A percentile compares a stretch with the other conserved stretches of the same genome.
Conservation (phyloP, 2,888 invertebrate genomes). For the Halocaridina rubra region DNA sequence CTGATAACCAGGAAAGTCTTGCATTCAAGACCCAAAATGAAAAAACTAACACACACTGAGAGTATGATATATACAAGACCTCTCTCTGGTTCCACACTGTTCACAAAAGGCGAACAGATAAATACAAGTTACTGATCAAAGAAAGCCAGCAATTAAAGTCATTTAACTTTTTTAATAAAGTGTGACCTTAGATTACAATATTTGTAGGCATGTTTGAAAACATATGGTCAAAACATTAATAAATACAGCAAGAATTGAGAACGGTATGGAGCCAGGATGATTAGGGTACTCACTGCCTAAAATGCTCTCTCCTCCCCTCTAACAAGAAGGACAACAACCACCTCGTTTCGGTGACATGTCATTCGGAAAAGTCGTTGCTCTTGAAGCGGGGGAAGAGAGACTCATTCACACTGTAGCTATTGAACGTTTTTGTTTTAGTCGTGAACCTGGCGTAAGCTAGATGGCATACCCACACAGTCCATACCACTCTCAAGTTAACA, state of each 20-base stretch:
- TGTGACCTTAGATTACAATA: conserved; percentile 60
- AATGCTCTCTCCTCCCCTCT: conserved; percentile 25
- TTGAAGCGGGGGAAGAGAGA: conserved; percentile 27
- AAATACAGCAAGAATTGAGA: conserved; percentile 54
- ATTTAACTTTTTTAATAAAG: no score
- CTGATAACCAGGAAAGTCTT: neutral
- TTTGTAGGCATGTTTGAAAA: conserved; percentile 55
- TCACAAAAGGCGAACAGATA: conserved; percentile 59
- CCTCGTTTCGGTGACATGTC: neutral
- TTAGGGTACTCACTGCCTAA: conserved; percentile 54
- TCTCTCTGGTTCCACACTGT: conserved; percentile 60
- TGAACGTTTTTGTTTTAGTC: conserved; percentile 51
- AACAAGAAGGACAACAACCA: no score
- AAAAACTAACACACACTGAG: conserved; percentile 52
- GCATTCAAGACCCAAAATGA: no score
- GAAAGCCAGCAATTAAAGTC: conserved; percentile 31
- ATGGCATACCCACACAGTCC: conserved; percentile 53
- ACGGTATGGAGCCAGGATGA: conserved; percentile 60
- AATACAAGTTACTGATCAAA: conserved; percentile 21
- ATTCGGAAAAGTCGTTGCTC: neutral
- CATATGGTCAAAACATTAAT: conserved; percentile 52
- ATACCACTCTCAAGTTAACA: conserved; percentile 60
- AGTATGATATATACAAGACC: conserved; percentile 46
- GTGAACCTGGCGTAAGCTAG: conserved; percentile 48
- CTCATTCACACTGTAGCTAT: conserved; percentile 48